Conservation (phyloP, 2,888 invertebrate genomes). For the Mactromeris polynyma region DNA sequence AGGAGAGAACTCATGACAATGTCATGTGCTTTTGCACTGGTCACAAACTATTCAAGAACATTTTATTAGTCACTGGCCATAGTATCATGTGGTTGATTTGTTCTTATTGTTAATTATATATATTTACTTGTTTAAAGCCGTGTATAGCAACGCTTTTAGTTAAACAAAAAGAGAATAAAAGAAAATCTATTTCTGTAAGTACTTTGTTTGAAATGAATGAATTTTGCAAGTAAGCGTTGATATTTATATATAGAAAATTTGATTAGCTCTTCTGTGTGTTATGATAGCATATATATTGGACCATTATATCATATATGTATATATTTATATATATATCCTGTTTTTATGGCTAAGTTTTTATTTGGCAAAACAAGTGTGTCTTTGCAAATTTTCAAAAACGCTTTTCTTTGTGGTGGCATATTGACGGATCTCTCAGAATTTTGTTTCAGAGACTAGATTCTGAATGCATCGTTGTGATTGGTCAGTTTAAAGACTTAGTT, state of each 20-base stretch:
- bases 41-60: background rate
- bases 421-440: background rate
- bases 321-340: background rate
- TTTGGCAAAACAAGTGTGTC: background rate
- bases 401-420: background rate
- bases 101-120: background rate
- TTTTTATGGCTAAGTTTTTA: background rate
- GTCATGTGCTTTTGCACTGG: too few relatives aligned
- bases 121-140: constrained; percentile 33
- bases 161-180: constrained; percentile 1
- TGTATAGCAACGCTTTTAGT: background rate
- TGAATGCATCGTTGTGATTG: too few relatives aligned
- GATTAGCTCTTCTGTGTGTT: constrained; percentile 19
- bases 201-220: constrained; percentile 13
- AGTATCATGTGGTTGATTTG: background rate
- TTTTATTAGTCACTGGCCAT: background rate
- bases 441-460: too few relatives aligned
- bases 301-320: background rate
- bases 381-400: background rate
- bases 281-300: background rate
- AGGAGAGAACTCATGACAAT: too few relatives aligned
- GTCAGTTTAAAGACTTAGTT: too few relatives aligned
- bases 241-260: constrained; percentile 30
- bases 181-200: constrained; percentile 25
- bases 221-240: constrained; percentile 1